Base-by-base conservation (phyloP, 2,113 vertebrate genomes). In the Geococcyx californianus region DNA sequence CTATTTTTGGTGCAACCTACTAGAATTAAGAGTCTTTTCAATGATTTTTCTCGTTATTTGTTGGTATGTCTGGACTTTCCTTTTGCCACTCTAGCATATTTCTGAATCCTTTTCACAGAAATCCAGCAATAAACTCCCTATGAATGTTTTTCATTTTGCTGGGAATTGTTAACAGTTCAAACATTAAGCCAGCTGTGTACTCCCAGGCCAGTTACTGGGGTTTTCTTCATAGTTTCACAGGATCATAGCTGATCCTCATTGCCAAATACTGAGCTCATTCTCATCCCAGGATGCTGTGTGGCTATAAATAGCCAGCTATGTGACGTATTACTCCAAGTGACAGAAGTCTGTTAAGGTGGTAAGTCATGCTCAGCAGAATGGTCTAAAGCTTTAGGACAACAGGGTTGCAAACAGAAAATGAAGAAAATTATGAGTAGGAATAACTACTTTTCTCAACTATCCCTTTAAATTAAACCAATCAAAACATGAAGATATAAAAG, bases 11-110 rank as follows among this genome's bases (percentile, higher is more conserved):
- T 90, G 18, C 34, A 91, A 86, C 72, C 95, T 93, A 49, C 47
- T 13, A 67, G 80, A 97, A 89, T 90, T 68, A 44, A 56, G 51
- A 82, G 54, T 76, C 5, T 92, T 90, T 95, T 47, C 82, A 91
- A 58, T 16, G 16, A 31, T 87, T 86, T 83, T 73, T 60, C 58
- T 85, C 58, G 66, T 93, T 58, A 79, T 80, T 96, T 84, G 38
- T 38, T 78, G 45, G 23, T 54, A 45, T n/a, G 14, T 67, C 68
- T 75, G 64, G 38, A 54, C 31, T 64, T 78, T 2, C 16, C 20
- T 56, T 86, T 75, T 69, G 25, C 70, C 84, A 78, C 64, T 67
- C 45, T 15, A 54, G 38, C 11, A 24, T 63, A 67, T 24, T 88
- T 80, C 33, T 56, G 44, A 96, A 90, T 60, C 26, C 19, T 60